Base-by-base conservation (phyloP, 2,113 vertebrate species). In the Capreolus pygargus region DNA sequence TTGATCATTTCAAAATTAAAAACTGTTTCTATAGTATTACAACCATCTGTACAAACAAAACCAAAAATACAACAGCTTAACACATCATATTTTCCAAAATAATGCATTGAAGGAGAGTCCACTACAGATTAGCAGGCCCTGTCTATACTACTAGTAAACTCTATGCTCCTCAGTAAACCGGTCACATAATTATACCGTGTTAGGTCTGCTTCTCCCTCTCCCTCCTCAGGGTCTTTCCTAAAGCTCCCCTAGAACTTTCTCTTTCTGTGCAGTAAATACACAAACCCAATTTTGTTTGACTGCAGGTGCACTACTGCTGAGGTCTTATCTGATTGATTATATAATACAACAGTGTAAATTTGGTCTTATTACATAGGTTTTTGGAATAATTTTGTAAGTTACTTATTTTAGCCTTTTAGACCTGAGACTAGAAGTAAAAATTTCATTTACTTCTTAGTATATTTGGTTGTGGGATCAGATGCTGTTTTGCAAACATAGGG, bases 381-480 rank as follows among this genome's bases (percentile, higher is more conserved):
- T 55, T 76, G 1, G 43, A 87, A 79, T 43, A 95, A 33, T 54
- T 86, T 13, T 90, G 21, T 57, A 91, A 45, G 28, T 87, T 16
- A 61, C 67, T 83, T 96, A 70, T 25, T 30, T 43, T 5, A 30
- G 7, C 81, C 58, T 10, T 82, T 95, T 86, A n/a, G 47, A 78
- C 1, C 30, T 74, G 36, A 74, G 54, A 89, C 52, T 91, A 91
- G 12, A 97, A 82, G 89, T 60, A 76, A 84, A 93, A 28, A 16
- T 67, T 89, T 60, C 28, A 89, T 13, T 93, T 39, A 45, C 23
- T 78, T 95, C 60, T 39, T 33, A 91, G 9, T 78, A 5, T 39
- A 79, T 78, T 86, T 96, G 58, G 12, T 52, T 70, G 43, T 79
- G 28, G 96, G 12, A 97, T 52, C 70, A 76, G 43, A 81, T 30